Base-by-base conservation (phyloP, 2,888 invertebrate genomes). In the Hirtodrosophila histrioides region DNA sequence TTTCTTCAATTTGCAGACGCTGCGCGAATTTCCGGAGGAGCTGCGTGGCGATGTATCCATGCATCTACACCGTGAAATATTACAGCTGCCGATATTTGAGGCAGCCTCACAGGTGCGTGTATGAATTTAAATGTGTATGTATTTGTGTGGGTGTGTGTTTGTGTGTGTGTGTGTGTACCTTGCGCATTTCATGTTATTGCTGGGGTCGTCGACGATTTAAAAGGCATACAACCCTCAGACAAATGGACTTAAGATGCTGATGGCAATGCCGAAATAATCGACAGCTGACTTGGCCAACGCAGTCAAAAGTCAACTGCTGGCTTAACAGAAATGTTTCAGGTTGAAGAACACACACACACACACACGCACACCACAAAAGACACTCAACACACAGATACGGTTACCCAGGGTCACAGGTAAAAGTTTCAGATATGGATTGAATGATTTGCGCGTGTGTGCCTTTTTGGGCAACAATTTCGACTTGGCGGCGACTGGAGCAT, bases 21-120 rank as follows among this genome's bases (percentile, higher is more conserved):
- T 98, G 75, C 97, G 97, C 92, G 98, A 98, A 92, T 98, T 98
- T 92, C 98, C 98, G 0, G 98, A 98, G 91, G 98, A 98, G 92
- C 93, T 99, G 58, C 93, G 98, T 65, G 98, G 98, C 12, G 98
- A 98, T 90, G 97, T 99, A 40, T 97, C 97, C 54, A 95, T 98
- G 95, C 98, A 99, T 92, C 93, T 99, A 81, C 97, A 98, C 92
- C 94, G 97, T 66, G 98, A 98, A 92, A 97, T 98, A 89, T 93
- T 99, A 78, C 97, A 97, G 81, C 93, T 98, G 73, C 98, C 98
- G 36, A 97, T 98, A 92, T 98, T 99, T 92, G 98, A 97, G 91
- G 94, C 96, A 3, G 98, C 98, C 10, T 97, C 98, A 3, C 98
- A 98, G 90, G 91, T 91, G 80, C 86, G 77, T 81, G 33, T 66